These are phyloP conservation scores for Mesochorus sp. DNA, from an alignment of 2,888 invertebrate species.

Conservation along the genomic window DNA sequence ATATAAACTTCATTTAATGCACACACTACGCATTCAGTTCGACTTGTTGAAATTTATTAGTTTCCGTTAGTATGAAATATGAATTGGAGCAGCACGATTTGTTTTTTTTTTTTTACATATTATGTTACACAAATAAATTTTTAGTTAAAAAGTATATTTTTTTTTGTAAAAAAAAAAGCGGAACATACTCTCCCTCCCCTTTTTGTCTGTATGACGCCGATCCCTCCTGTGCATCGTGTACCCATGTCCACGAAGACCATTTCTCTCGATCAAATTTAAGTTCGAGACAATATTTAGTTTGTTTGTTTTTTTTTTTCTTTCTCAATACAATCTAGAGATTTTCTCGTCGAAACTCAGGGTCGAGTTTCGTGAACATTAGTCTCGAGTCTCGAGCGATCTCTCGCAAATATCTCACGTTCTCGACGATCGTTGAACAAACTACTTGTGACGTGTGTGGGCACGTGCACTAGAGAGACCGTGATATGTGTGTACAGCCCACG, in stretches of 20 bases:
- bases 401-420: constrained; percentile 24
- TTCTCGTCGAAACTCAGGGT: constrained; percentile 1
- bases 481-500: constrained; percentile 7
- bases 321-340: constrained; percentile 33
- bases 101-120: not conserved
- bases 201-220: constrained; percentile 72
- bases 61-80: too few species aligned
- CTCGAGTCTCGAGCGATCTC: constrained; percentile 7
- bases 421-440: constrained; percentile 46
- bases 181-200: constrained; percentile 76
- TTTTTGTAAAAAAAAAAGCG: constrained; percentile 50
- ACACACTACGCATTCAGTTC: too few species aligned
- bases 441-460: constrained; percentile 38
- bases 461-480: constrained; percentile 41
- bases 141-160: not conserved
- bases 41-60: not conserved
- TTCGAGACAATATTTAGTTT: constrained; percentile 1
- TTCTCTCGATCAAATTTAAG: constrained; percentile 53
- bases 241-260: constrained; percentile 68
- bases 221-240: constrained; percentile 78
- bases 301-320: not conserved
- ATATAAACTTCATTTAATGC: constrained; percentile 8
- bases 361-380: constrained; percentile 3
- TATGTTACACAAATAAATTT: not conserved
- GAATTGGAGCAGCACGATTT: too few species aligned